A percentile compares a stretch with the other conserved stretches of the same genome.
These are phyloP conservation scores for Sebastiscus tertius DNA, from an alignment of 2,797 vertebrate genomes.

Conservation along the genomic window DNA sequence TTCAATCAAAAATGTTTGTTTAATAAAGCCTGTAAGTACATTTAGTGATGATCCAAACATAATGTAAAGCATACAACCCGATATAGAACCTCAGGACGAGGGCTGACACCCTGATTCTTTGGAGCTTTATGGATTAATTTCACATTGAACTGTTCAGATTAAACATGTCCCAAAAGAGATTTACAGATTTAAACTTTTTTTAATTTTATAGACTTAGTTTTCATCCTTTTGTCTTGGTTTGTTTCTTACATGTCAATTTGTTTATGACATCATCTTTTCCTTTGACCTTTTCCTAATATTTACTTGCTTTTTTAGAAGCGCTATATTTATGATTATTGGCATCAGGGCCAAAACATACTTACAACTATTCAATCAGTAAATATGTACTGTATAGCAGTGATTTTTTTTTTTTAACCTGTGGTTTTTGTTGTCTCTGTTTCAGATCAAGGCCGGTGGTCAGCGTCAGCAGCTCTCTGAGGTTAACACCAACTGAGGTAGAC, in stretches of 20 bases:
- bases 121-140: not conserved
- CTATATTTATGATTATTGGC: too few relatives aligned
- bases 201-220: not conserved
- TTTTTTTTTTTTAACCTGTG: not conserved
- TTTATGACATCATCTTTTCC: not conserved
- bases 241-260: not conserved
- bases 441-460: slow-evolving; percentile 91
- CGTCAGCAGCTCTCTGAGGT: slow-evolving; percentile 81
- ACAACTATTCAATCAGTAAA: not conserved
- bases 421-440: slow-evolving; percentile 3
- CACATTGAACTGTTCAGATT: not conserved
- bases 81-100: not conserved
- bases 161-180: not conserved
- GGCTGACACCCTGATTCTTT: not conserved
- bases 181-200: not conserved
- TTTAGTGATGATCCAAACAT: not conserved
- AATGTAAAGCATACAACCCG: not conserved
- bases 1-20: not conserved
- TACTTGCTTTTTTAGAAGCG: not conserved
- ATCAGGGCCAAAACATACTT: not conserved
- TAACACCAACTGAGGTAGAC: slow-evolving; percentile 86
- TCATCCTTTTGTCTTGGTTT: not conserved
- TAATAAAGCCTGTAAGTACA: not conserved
- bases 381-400: too few relatives aligned
- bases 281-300: not conserved